These are phyloP conservation scores for Nemapogon koenigi DNA, from an alignment of 2,888 invertebrate genomes.

Conservation along the genomic window DNA sequence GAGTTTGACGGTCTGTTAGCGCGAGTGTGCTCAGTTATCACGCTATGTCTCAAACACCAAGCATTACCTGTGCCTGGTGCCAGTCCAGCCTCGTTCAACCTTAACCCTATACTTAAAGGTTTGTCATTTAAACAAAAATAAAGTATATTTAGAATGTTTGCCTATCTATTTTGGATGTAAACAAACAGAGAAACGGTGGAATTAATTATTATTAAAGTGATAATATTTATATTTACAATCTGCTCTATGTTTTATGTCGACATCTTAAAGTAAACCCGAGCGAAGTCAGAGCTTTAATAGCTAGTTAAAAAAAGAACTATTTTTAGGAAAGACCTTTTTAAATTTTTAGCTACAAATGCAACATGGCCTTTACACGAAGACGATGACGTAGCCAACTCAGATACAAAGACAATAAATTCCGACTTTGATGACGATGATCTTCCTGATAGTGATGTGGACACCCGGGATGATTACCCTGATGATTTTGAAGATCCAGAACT, in stretches of 20 bases:
- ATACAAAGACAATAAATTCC: constrained; percentile 46
- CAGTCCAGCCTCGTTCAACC: constrained; percentile 57
- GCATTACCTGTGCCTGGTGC: constrained; percentile 65
- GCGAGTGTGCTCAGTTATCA: constrained; percentile 72
- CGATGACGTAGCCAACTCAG: constrained; percentile 50
- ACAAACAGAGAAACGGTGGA: too few relatives aligned
- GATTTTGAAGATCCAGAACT: constrained; percentile 41
- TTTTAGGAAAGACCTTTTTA: too few relatives aligned
- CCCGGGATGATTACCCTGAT: not conserved
- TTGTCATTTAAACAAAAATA: not conserved
- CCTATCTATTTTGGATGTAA: too few relatives aligned
- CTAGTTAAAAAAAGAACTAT: too few relatives aligned
- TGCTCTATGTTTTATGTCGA: too few relatives aligned
- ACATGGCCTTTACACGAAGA: constrained; percentile 55
- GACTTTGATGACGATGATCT: constrained; percentile 45
- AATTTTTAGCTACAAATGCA: constrained; percentile 40
- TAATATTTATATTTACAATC: too few relatives aligned
- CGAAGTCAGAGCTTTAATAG: too few relatives aligned
- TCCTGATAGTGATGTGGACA: constrained; percentile 25
- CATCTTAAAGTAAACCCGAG: too few relatives aligned
- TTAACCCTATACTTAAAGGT: constrained; percentile 55
- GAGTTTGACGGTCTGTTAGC: constrained; percentile 67
- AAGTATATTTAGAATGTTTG: not conserved
- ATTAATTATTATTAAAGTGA: too few relatives aligned
- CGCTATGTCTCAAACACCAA: constrained; percentile 71